phyloP scores from a whole-genome alignment of 2,888 invertebrate species.

The Carabus problematicus region DNA sequence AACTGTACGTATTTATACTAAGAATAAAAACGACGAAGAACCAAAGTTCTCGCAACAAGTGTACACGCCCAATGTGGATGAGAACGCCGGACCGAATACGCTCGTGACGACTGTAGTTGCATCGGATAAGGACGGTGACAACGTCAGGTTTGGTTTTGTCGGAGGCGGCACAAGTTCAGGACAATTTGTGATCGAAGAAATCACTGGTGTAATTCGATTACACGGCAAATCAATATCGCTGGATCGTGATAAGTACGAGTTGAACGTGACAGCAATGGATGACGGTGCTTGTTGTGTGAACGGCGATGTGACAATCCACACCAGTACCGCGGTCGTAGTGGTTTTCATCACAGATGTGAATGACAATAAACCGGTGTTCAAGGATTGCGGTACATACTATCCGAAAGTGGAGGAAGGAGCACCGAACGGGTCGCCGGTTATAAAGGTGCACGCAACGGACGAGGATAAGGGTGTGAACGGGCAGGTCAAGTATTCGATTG shows the following conservation, averaged over 20 bases:
- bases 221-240: slow-evolving; percentile 86
- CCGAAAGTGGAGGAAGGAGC: slow-evolving; percentile 95
- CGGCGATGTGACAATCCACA: slow-evolving; percentile 86
- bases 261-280: slow-evolving; percentile 97
- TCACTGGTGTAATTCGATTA: slow-evolving; percentile 91
- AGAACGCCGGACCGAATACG: slow-evolving; percentile 94
- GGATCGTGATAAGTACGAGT: slow-evolving; percentile 92
- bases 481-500: slow-evolving; percentile 96
- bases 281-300: slow-evolving; percentile 97
- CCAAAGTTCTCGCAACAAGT: slow-evolving; percentile 97
- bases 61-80: slow-evolving; percentile 95
- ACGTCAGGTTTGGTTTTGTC: slow-evolving; percentile 81
- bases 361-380: slow-evolving; percentile 95
- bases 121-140: slow-evolving; percentile 96
- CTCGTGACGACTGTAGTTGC: slow-evolving; percentile 96
- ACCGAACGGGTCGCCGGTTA: slow-evolving; percentile 91
- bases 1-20: slow-evolving; percentile 94
- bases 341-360: slow-evolving; percentile 98
- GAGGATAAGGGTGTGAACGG: slow-evolving; percentile 96
- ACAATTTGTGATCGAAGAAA: slow-evolving; percentile 94
- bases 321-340: slow-evolving; percentile 93
- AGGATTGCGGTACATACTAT: slow-evolving; percentile 90
- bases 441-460: slow-evolving; percentile 88
- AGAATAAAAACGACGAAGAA: slow-evolving; percentile 97
- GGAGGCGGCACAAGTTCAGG: slow-evolving; percentile 90